Conservation (phyloP, 2,113 vertebrate species). For the Leucopternis melanops region DNA sequence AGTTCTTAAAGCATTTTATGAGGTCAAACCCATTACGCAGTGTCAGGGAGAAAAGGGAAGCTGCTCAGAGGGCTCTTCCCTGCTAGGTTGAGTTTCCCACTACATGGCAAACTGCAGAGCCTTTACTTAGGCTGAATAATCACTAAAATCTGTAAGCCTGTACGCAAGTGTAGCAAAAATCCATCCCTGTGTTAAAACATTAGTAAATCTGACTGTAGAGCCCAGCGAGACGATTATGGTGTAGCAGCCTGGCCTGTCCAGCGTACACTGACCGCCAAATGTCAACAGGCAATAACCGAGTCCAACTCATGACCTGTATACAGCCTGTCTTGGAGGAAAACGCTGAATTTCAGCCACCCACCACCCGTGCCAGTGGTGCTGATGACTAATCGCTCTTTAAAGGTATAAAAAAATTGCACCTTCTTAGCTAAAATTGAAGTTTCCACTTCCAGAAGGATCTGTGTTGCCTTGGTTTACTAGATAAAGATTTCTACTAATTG, state of each 20-base stretch:
- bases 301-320: fast-evolving
- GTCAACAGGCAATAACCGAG: fast-evolving
- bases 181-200: background rate
- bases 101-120: background rate
- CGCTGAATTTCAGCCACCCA: background rate
- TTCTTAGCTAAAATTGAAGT: background rate
- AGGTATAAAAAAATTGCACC: background rate
- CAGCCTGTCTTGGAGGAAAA: background rate
- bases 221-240: fast-evolving
- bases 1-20: background rate
- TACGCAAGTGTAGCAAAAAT: background rate
- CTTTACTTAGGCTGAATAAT: background rate
- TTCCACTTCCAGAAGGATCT: background rate
- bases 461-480: background rate
- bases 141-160: background rate
- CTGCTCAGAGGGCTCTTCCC: background rate
- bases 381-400: background rate
- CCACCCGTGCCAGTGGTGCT: background rate
- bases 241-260: background rate
- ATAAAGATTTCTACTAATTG: background rate
- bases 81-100: background rate
- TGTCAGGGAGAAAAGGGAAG: background rate
- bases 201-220: background rate
- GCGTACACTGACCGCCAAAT: fast-evolving
- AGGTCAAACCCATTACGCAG: background rate